A percentile compares a stretch with the other conserved stretches of the same genome.
Evolutionary conservation across 2,888 invertebrate species (phyloP).

Genomic region (Papilio demoleus): DNA sequence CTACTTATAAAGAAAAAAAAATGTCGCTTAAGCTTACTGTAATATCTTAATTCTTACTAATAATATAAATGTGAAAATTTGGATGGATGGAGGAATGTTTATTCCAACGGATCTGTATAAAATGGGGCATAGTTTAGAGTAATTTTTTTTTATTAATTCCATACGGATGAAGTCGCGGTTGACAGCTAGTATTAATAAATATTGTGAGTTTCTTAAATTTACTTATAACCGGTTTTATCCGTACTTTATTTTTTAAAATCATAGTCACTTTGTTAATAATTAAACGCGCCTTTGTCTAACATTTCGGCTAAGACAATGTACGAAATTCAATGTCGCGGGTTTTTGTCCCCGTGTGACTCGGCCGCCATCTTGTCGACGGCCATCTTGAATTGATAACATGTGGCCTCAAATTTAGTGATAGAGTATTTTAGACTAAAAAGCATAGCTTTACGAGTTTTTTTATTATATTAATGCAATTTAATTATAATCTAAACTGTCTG

Average conservation of each 20-base stretch:
- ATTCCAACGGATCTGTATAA: no score
- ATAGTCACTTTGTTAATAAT: conserved; percentile 57
- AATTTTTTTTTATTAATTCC: no score
- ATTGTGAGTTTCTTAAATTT: background rate
- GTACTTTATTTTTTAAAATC: conserved; percentile 2
- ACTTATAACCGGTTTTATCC: background rate
- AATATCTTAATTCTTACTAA: no score
- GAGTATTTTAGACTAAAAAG: background rate
- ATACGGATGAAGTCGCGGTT: no score
- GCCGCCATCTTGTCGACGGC: conserved; percentile 54
- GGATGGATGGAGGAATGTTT: no score
- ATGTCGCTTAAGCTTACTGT: no score
- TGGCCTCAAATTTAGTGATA: conserved; percentile 27
- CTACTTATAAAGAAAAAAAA: no score
- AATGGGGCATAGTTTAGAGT: no score
- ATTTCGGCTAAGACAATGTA: conserved; percentile 59
- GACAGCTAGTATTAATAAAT: background rate
- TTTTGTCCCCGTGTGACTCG: conserved; percentile 57
- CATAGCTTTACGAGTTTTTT: background rate
- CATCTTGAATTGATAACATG: conserved; percentile 52
- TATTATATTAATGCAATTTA: background rate
- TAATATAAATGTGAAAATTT: no score
- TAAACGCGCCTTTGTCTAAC: conserved; percentile 71
- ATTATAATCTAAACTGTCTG: background rate
- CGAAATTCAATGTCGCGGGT: conserved; percentile 66